phyloP scores from a whole-genome alignment of 2,888 invertebrate genomes.

The Argyresthia albistria region DNA sequence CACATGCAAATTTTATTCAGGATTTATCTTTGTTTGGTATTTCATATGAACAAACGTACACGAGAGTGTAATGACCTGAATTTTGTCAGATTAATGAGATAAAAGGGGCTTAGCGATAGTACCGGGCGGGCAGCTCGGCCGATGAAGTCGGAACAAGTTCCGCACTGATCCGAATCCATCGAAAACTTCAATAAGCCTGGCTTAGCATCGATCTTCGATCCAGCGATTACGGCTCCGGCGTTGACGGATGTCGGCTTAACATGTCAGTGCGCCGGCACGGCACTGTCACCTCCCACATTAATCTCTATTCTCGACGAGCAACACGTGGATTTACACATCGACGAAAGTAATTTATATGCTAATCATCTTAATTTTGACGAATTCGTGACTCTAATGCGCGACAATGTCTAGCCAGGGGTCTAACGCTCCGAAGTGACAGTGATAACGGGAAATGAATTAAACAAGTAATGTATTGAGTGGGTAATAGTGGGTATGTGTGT shows the following conservation, averaged over 20 bases:
- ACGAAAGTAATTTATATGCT: conserved; percentile 70
- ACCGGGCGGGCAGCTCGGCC: conserved; percentile 27
- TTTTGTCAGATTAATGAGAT: conserved; percentile 50
- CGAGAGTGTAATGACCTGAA: conserved; percentile 34
- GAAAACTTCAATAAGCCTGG: conserved; percentile 63
- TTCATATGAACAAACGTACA: not conserved
- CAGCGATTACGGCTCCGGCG: conserved; percentile 58
- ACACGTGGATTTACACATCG: conserved; percentile 67
- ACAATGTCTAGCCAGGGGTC: not conserved
- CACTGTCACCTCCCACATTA: conserved; percentile 61
- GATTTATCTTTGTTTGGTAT: not conserved
- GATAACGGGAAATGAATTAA: too few relatives aligned
- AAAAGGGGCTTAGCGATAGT: conserved; percentile 35
- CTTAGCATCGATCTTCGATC: conserved; percentile 68
- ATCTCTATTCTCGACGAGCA: conserved; percentile 63
- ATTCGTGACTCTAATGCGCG: conserved; percentile 57
- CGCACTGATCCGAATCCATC: conserved; percentile 40
- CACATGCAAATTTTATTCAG: not conserved
- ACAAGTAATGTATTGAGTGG: too few relatives aligned
- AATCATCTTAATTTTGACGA: conserved; percentile 63
- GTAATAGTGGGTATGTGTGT: too few relatives aligned
- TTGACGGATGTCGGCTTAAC: conserved; percentile 71
- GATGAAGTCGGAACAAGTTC: conserved; percentile 41
- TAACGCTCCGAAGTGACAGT: too few relatives aligned
- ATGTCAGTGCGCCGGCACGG: conserved; percentile 44